phyloP scores from a whole-genome alignment of 1,140 invertebrate species.

The Tetramorium simillimum region DNA sequence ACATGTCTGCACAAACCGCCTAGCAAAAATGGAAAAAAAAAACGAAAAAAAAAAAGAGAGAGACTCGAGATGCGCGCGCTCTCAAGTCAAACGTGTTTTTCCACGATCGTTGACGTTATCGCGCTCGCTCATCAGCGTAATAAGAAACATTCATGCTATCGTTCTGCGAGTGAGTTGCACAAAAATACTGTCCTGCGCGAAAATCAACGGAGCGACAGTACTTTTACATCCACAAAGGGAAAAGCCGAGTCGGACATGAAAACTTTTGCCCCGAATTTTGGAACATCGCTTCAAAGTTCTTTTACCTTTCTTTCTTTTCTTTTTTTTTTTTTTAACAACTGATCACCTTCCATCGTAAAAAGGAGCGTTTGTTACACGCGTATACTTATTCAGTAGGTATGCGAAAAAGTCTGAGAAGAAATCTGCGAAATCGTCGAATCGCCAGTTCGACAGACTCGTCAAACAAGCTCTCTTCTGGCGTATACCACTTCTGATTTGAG shows the following conservation, averaged over 20 bases:
- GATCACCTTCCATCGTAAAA: constrained; percentile 15
- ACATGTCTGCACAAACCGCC: not conserved
- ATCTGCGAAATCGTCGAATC: constrained; percentile 37
- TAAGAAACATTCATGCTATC: constrained; percentile 50
- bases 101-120: constrained; percentile 30
- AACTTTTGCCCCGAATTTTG: constrained; percentile 9
- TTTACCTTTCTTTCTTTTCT: not conserved
- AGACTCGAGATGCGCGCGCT: not conserved
- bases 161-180: constrained; percentile 18
- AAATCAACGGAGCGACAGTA: constrained; percentile 31
- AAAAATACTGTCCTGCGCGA: constrained; percentile 43
- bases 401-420: not conserved
- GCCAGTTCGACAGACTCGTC: not conserved
- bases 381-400: not conserved
- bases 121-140: constrained; percentile 39
- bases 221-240: not conserved
- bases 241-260: constrained; percentile 8
- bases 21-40: constrained; percentile 11
- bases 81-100: constrained; percentile 29
- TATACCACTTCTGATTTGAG: not conserved
- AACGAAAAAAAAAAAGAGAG: not conserved
- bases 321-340: constrained; percentile 22
- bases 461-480: not conserved
- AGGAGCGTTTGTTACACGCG: constrained; percentile 32
- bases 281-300: not conserved